Evolutionary conservation across 1,140 invertebrate species (phyloP).

Genomic region (Homarus americanus): DNA sequence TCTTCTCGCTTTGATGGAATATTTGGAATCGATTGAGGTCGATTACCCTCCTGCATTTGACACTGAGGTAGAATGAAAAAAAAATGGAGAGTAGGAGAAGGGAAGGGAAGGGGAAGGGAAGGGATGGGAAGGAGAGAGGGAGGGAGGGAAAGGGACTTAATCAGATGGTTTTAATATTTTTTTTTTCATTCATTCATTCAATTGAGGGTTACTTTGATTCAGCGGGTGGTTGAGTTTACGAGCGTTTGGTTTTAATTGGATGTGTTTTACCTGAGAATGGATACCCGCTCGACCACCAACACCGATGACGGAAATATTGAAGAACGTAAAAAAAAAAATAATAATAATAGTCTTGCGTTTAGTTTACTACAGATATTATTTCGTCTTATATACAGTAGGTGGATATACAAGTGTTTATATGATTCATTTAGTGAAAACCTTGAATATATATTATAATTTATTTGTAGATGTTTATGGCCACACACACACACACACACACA

Average conservation of each 20-base stretch:
- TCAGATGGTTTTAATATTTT: conserved; percentile 17
- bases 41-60: conserved; percentile 51
- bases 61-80: conserved; percentile 1
- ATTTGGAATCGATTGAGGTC: conserved; percentile 50
- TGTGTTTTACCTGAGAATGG: background rate
- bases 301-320: too few relatives aligned
- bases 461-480: too few relatives aligned
- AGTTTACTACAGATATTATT: too few relatives aligned
- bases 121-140: too few relatives aligned
- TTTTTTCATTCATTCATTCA: background rate
- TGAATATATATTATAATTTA: too few relatives aligned
- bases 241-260: conserved; percentile 14
- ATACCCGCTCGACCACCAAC: background rate
- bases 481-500: background rate
- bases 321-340: too few relatives aligned
- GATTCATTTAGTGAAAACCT: too few relatives aligned
- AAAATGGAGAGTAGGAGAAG: background rate
- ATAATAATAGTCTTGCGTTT: too few relatives aligned
- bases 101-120: too few relatives aligned
- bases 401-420: too few relatives aligned
- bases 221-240: background rate
- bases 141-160: conserved; percentile 16
- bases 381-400: too few relatives aligned
- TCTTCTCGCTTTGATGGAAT: conserved; percentile 21
- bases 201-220: conserved; percentile 1